Evolutionary conservation across 2,113 vertebrate genomes (phyloP).

Genomic region (Tiliqua scincoides): DNA sequence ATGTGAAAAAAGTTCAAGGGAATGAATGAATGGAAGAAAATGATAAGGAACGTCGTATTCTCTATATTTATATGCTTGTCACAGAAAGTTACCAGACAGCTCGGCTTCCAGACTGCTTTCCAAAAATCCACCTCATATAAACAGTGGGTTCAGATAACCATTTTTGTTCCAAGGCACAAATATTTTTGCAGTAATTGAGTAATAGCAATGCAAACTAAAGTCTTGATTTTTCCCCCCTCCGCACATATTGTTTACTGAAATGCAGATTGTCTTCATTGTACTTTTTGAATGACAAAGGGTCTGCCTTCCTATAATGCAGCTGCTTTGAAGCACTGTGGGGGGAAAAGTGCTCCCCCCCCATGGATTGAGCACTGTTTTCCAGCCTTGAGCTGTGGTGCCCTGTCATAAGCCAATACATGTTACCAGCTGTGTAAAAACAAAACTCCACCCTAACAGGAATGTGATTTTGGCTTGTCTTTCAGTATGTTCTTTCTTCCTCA

Average conservation of each 20-base stretch:
- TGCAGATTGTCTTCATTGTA: background rate
- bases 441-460: conserved; percentile 26
- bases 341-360: background rate
- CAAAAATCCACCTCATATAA: too few relatives aligned
- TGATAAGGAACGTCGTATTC: too few relatives aligned
- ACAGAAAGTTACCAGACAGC: background rate
- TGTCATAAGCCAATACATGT: conserved; percentile 1
- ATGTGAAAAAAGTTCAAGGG: too few relatives aligned
- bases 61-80: too few relatives aligned
- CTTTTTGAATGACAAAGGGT: background rate
- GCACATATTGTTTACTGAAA: background rate
- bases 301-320: background rate
- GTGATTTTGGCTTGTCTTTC: conserved; percentile 3
- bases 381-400: background rate
- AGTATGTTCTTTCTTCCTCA: background rate
- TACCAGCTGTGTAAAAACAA: conserved; percentile 18
- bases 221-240: background rate
- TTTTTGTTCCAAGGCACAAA: background rate
- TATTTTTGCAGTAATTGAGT: too few relatives aligned
- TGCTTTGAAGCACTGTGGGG: background rate
- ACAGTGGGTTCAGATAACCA: too few relatives aligned
- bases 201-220: too few relatives aligned
- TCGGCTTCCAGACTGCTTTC: too few relatives aligned
- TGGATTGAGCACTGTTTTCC: background rate
- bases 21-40: background rate